phyloP scores from a whole-genome alignment of 2,797 vertebrate species.

The Xiphorhynchus erythropygius region DNA sequence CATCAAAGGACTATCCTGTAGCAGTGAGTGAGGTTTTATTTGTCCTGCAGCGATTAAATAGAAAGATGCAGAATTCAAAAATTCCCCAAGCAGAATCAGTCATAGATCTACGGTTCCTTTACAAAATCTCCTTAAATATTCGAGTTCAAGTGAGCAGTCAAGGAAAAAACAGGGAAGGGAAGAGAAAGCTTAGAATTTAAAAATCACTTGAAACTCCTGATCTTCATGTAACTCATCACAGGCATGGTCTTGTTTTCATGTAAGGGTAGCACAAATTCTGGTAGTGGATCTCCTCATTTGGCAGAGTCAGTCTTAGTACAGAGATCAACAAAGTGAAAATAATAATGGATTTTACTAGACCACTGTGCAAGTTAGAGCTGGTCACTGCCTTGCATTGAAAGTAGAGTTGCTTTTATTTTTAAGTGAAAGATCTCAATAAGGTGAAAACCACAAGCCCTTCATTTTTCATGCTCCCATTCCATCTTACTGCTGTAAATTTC shows the following conservation, averaged over 20 bases:
- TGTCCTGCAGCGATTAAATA: not conserved
- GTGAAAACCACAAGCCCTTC: not conserved
- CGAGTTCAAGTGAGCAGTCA: not conserved
- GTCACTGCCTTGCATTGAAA: not conserved
- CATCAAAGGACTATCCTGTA: not conserved
- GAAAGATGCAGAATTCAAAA: not conserved
- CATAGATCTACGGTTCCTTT: not conserved
- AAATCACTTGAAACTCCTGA: accelerated
- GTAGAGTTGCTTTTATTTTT: not conserved
- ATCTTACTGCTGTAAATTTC: not conserved
- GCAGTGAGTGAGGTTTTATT: not conserved
- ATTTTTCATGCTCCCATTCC: not conserved
- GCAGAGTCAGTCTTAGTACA: not conserved
- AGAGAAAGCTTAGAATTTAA: not conserved
- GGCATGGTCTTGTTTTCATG: not conserved
- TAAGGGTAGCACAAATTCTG: not conserved
- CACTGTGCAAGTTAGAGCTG: not conserved
- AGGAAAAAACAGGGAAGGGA: not conserved
- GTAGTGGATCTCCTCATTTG: not conserved
- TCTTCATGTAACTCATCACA: not conserved
- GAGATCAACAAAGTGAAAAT: not conserved
- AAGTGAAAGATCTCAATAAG: not conserved
- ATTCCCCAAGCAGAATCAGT: accelerated
- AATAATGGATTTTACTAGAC: not conserved
- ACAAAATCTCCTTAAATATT: not conserved